Evolutionary conservation across 2,888 invertebrate genomes (phyloP).

Genomic region (Himalopsyche japonica): DNA sequence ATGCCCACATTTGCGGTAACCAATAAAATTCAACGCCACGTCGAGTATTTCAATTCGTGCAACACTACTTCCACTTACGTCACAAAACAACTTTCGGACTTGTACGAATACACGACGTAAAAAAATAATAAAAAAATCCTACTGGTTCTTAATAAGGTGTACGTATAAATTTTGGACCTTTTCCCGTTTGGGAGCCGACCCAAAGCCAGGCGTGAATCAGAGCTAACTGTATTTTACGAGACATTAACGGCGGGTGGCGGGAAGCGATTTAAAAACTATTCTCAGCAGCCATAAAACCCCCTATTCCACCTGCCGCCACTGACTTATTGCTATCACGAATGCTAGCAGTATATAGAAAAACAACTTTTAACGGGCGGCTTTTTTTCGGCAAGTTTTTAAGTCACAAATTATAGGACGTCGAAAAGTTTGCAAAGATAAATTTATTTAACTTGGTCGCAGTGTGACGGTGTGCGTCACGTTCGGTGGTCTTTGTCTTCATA

Average conservation of each 20-base stretch:
- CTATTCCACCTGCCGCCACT: not conserved
- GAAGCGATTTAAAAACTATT: constrained; percentile 19
- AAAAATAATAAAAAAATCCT: not conserved
- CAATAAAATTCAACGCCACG: not conserved
- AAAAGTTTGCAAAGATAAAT: not conserved
- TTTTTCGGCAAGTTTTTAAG: not conserved
- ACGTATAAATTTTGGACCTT: constrained; percentile 15
- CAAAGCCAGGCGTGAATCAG: constrained; percentile 18
- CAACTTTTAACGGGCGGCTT: not conserved
- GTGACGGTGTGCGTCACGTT: not conserved
- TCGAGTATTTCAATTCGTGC: not conserved
- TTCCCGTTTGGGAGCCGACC: constrained; percentile 5
- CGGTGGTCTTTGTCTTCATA: not conserved
- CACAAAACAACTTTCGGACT: not conserved
- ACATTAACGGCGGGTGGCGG: constrained; percentile 33
- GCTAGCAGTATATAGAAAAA: not conserved
- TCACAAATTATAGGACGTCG: not conserved
- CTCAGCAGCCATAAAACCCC: not conserved
- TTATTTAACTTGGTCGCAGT: not conserved
- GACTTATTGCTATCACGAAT: not conserved
- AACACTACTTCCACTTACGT: constrained; percentile 1
- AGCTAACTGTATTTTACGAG: constrained; percentile 23
- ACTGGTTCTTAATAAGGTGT: not conserved
- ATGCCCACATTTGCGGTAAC: not conserved
- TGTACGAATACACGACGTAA: not conserved